Evolutionary conservation across 2,888 invertebrate species (phyloP).

Genomic region (Colostygia pectinataria): DNA sequence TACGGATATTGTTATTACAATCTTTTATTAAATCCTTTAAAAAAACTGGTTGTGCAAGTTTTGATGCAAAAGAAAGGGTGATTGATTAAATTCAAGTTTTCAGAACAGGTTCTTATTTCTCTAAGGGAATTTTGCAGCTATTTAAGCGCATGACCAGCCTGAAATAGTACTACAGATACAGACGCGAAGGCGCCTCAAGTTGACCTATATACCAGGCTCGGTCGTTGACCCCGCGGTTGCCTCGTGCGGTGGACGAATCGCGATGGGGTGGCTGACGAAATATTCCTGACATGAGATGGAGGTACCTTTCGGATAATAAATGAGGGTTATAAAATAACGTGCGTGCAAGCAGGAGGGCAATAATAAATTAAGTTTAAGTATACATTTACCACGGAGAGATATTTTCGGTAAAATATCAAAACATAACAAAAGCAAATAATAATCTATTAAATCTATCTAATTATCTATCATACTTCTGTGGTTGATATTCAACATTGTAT

Average conservation of each 20-base stretch:
- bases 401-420: no score
- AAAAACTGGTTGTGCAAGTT: constrained; percentile 56
- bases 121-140: constrained; percentile 53
- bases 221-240: constrained; percentile 70
- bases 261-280: constrained; percentile 51
- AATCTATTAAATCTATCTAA: no score
- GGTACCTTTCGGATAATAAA: constrained; percentile 33
- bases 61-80: constrained; percentile 21
- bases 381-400: no score
- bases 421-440: no score
- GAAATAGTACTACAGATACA: constrained; percentile 74
- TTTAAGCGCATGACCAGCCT: constrained; percentile 46
- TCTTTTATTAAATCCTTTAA: constrained; percentile 59
- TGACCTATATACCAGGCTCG: constrained; percentile 76
- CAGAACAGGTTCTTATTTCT: constrained; percentile 51
- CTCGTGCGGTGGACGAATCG: constrained; percentile 53
- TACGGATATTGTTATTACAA: constrained; percentile 43
- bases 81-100: constrained; percentile 47
- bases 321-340: constrained; percentile 23
- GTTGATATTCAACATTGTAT: no score
- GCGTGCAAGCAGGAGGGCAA: constrained; percentile 8
- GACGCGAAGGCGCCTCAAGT: constrained; percentile 74
- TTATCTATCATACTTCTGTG: no score
- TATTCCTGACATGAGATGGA: constrained; percentile 37
- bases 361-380: no score